Evolutionary conservation across 2,888 invertebrate genomes (phyloP).

Genomic region (Lottia gigantea): DNA sequence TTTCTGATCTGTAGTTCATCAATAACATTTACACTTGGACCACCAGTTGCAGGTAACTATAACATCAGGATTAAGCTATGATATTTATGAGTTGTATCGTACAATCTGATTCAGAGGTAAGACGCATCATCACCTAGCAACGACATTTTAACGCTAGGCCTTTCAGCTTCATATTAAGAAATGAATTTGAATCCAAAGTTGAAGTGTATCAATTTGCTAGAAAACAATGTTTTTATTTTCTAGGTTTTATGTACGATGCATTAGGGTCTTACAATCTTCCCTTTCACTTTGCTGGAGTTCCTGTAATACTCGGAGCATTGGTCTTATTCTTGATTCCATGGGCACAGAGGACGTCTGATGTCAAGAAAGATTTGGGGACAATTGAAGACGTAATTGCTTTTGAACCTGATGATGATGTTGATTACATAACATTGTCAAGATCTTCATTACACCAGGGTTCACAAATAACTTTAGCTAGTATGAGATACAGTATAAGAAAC

Average conservation of each 20-base stretch:
- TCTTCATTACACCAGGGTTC: neutral
- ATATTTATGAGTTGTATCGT: too few species aligned
- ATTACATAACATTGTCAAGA: slow-evolving; percentile 18
- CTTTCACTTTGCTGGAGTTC: slow-evolving; percentile 56
- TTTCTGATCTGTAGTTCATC: slow-evolving; percentile 50
- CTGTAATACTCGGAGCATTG: slow-evolving; percentile 46
- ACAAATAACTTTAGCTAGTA: slow-evolving; percentile 1
- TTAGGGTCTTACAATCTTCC: slow-evolving; percentile 51
- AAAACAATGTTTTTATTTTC: slow-evolving; percentile 18
- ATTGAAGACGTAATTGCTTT: slow-evolving; percentile 20
- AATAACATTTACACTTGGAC: slow-evolving; percentile 55
- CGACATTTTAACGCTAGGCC: too few species aligned
- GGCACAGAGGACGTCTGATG: slow-evolving; percentile 51
- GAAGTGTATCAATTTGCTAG: too few species aligned
- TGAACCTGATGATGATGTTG: slow-evolving; percentile 8
- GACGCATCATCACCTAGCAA: too few species aligned
- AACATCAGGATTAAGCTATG: neutral
- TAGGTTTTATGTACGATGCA: slow-evolving; percentile 52
- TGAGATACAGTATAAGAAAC: neutral
- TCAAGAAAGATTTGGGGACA: slow-evolving; percentile 34
- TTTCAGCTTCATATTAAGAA: too few species aligned
- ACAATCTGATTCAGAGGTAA: too few species aligned
- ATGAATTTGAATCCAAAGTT: too few species aligned
- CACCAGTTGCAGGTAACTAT: slow-evolving; percentile 55
- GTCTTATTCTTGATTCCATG: slow-evolving; percentile 56